Base-by-base conservation (phyloP, 1,140 invertebrate genomes). In the Brachionus rubens region DNA sequence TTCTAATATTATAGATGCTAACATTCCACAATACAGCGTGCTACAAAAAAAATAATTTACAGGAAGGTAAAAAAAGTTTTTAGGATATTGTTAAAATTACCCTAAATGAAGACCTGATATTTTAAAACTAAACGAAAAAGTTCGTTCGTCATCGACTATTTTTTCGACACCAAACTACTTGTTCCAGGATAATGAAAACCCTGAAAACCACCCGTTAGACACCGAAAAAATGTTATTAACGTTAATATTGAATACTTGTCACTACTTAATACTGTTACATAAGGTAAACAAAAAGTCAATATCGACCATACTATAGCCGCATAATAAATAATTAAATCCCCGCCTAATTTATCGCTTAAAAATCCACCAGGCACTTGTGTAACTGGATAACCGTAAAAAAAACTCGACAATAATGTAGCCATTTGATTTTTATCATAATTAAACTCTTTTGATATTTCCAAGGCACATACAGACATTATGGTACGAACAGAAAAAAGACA, bases 381-480 rank as follows among this genome's bases (percentile, higher is more conserved):
- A 52, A 90, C 80, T 0, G 88, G 89, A 78, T 91, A 91, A 59
- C 90, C 90, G 89, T 90, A 91, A 80, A 91, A 91, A 80, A 91
- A 91, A 30, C 88, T 89, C 4, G 90, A 90, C 9, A 91, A 80
- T 50, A 91, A 88, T 1, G 88, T 88, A 2, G 90, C 87, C 16
- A 89, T 88, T 78, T 90, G 87, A 30, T 89, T 88, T 84, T 90
- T 91, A 78, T 87, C 89, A 89, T 90, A 91, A 46, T 86, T 86
- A 80, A 88, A 87, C 77, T 90, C 89, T 78, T 88, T 85, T 33
- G 89, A 87, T 77, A 90, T 87, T 6, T 88, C 83, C 12, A 89
- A 88, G 50, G 89, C 86, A 77, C 89, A 84, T 62, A 91, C 81
- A 14, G 90, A 90, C 81, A 90, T 87, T 12, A 89, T 88, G 28